Base-by-base conservation (phyloP, 2,113 vertebrate species). In the Pelodiscus sinensis region DNA sequence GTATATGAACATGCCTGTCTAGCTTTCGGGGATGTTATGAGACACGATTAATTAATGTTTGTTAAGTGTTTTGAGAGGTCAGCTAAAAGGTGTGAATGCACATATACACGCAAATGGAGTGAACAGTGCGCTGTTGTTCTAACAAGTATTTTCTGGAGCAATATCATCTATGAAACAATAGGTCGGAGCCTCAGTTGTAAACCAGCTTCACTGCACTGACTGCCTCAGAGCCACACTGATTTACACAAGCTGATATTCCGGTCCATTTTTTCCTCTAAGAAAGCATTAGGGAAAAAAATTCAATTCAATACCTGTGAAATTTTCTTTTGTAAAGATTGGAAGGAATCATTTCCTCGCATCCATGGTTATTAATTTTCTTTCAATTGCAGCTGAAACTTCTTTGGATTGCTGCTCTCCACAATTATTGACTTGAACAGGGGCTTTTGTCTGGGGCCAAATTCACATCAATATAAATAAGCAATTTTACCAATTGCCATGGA, bases 391-490 rank as follows among this genome's bases (percentile, higher is more conserved):
- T 27, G 50, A 50, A 29, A 68, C 21, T 54, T 84, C 16, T 85
- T 89, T 73, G 55, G 31, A 81, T 27, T 79, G 24, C 27, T 86
- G 60, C 62, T 90, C 55, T 93, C 87, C 87, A 94, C 83, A 94
- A 89, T 16, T 58, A 31, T 27, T 81, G 52, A 92, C 87, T 82
- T 92, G 7, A 81, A 90, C 15, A 82, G 57, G 73, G 44, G 13
- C 52, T 58, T 91, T 90, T 94, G 22, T 52, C 85, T 82, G n/a
- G 5, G 51, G 84, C 81, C 21, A 93, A 75, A 88, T 89, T 22
- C 80, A 6, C 19, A 71, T 90, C 79, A 93, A 85, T 73, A 83
- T 51, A 89, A 92, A 88, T 52, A 92, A 75, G 38, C 21, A 81
- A 10, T 16, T 14, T 35, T 51, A 21, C 10, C 75, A 1, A 81